These are phyloP conservation scores for Habrosyne pyritoides DNA, from an alignment of 2,888 invertebrate species.

Conservation along the genomic window DNA sequence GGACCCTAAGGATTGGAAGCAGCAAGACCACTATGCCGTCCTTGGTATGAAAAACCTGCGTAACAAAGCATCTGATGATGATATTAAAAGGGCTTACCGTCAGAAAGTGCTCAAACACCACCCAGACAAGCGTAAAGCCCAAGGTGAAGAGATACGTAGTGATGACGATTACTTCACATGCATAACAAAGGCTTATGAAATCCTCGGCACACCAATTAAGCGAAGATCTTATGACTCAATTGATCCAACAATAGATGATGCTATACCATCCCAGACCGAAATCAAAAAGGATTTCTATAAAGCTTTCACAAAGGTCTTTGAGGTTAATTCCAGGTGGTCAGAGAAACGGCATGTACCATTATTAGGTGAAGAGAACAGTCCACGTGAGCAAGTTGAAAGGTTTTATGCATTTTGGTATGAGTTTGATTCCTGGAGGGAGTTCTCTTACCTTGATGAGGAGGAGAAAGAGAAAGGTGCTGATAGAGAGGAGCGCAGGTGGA, in stretches of 20 bases:
- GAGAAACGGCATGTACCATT: conserved; percentile 93
- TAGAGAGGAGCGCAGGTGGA: conserved; percentile 98
- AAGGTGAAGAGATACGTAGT: conserved; percentile 92
- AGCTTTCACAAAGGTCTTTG: conserved; percentile 87
- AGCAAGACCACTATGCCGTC: conserved; percentile 98
- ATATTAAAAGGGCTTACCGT: conserved; percentile 96
- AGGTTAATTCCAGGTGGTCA: conserved; percentile 95
- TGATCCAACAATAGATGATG: conserved; percentile 96
- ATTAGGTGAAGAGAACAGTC: conserved; percentile 89
- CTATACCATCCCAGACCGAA: conserved; percentile 89
- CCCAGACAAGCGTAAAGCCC: conserved; percentile 97
- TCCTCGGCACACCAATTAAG: conserved; percentile 89
- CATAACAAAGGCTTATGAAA: conserved; percentile 98
- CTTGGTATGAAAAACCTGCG: conserved; percentile 93
- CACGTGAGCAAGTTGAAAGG: conserved; percentile 92
- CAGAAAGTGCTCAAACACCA: conserved; percentile 93
- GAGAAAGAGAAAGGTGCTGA: conserved; percentile 99
- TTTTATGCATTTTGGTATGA: conserved; percentile 99
- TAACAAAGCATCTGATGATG: conserved; percentile 94
- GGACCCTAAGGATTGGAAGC: conserved; percentile 98
- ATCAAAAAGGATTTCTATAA: conserved; percentile 92
- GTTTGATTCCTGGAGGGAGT: conserved; percentile 99
- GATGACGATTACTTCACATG: conserved; percentile 99
- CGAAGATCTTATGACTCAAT: conserved; percentile 97
- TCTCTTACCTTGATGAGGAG: conserved; percentile 99